A percentile compares a stretch with the other conserved stretches of the same genome.
Evolutionary conservation across 2,888 invertebrate genomes (phyloP).

Genomic region (Trimorus sp.): DNA sequence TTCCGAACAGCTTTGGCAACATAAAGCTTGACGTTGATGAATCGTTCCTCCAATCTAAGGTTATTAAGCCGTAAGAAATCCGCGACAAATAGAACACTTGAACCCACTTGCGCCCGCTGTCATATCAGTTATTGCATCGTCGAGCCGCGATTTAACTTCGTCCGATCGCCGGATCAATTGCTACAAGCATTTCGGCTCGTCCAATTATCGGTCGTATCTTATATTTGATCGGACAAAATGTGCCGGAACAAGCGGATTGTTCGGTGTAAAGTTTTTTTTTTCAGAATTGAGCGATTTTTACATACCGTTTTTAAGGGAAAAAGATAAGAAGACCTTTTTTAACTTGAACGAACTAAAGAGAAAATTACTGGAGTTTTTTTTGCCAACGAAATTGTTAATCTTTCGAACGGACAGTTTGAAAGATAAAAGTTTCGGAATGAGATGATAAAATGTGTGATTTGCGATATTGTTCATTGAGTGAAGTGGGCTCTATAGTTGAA

Average conservation of each 20-base stretch:
- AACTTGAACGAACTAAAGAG: too few species aligned
- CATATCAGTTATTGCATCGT: slow-evolving; percentile 31
- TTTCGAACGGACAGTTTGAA: too few species aligned
- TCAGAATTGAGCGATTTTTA: too few species aligned
- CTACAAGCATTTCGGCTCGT: not conserved
- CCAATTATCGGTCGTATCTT: not conserved
- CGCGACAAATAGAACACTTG: slow-evolving; percentile 39
- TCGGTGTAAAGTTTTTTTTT: too few species aligned
- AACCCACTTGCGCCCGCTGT: slow-evolving; percentile 11
- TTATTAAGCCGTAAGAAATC: slow-evolving; percentile 43
- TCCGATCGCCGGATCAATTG: slow-evolving; percentile 4
- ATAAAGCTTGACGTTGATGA: slow-evolving; percentile 49
- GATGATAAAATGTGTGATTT: too few species aligned
- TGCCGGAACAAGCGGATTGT: not conserved
- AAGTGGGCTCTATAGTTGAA: not conserved
- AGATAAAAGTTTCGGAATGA: too few species aligned
- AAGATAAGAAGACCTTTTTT: too few species aligned
- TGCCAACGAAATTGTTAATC: too few species aligned
- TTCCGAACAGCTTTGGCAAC: slow-evolving; percentile 41
- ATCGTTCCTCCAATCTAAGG: slow-evolving; percentile 36
- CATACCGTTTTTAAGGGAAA: too few species aligned
- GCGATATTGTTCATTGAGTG: too few species aligned
- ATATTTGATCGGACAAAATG: slow-evolving; percentile 4
- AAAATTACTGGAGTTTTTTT: too few species aligned
- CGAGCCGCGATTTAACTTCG: slow-evolving; percentile 21